phyloP scores from a whole-genome alignment of 2,888 invertebrate genomes.

The Sesia apiformis region DNA sequence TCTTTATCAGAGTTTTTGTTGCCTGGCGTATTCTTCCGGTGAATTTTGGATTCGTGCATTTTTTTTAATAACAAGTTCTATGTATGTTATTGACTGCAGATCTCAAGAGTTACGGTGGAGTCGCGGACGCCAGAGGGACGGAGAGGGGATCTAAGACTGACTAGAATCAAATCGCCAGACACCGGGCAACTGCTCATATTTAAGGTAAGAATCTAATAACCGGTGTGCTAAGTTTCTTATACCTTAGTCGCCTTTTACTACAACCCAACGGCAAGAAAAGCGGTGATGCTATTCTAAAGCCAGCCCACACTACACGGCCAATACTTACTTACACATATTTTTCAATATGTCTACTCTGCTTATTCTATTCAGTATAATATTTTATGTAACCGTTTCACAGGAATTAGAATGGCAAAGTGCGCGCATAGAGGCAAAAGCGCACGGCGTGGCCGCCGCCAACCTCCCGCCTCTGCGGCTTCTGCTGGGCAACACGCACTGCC shows the following conservation, averaged over 20 bases:
- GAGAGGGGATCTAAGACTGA: conserved; percentile 89
- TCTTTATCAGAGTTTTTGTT: no score
- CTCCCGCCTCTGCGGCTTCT: conserved; percentile 93
- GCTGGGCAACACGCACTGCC: conserved; percentile 94
- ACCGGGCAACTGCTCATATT: conserved; percentile 94
- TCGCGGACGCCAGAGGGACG: conserved; percentile 95
- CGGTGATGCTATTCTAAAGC: no score
- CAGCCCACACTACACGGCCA: no score
- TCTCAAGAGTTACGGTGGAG: conserved; percentile 93
- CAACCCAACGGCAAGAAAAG: no score
- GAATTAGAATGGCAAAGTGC: conserved; percentile 98
- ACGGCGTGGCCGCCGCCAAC: conserved; percentile 45
- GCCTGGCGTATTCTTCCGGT: no score
- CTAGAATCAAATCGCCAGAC: conserved; percentile 91
- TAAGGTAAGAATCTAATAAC: conserved; percentile 69
- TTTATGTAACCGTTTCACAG: conserved; percentile 24
- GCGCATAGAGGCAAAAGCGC: conserved; percentile 92
- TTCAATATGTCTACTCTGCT: no score
- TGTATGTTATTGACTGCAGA: conserved; percentile 65
- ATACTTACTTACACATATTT: no score
- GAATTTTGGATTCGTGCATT: no score
- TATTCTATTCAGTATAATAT: no score
- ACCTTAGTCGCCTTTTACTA: no score
- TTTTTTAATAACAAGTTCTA: background rate
- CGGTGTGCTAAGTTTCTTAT: no score